Conservation (phyloP, 2,797 vertebrate species). For the Siniperca undulata region DNA sequence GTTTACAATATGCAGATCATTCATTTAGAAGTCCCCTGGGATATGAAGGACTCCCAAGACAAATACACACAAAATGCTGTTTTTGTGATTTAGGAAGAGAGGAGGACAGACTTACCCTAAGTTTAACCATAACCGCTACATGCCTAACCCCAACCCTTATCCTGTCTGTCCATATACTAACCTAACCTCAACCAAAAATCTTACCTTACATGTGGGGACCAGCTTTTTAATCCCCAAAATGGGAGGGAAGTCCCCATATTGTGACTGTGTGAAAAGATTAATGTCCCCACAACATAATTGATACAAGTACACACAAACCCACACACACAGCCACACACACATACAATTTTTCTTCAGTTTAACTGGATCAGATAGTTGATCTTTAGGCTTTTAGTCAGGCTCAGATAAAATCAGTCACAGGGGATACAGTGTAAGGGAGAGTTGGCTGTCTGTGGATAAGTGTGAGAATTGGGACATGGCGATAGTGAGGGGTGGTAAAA, state of each 20-base stretch:
- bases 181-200: background rate
- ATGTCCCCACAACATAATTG: conserved; percentile 1
- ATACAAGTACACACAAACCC: conserved; percentile 8
- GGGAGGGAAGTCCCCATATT: no score
- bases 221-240: background rate
- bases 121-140: background rate
- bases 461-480: conserved; percentile 54
- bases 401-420: conserved; percentile 59
- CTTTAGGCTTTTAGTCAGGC: conserved; percentile 63
- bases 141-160: background rate
- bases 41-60: background rate
- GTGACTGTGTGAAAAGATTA: conserved; percentile 22
- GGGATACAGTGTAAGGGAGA: conserved; percentile 56
- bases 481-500: conserved; percentile 56
- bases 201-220: background rate
- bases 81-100: background rate
- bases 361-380: conserved; percentile 68
- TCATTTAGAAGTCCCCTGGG: conserved; percentile 16
- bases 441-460: conserved; percentile 49
- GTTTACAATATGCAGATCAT: conserved; percentile 8
- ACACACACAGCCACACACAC: conserved; percentile 1
- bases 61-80: conserved; percentile 10
- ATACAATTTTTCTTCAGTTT: conserved; percentile 22
- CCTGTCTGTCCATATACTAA: no score
- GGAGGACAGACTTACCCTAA: background rate